These are phyloP conservation scores for Harlomillsia oculata DNA, from an alignment of 1,140 invertebrate species.

Conservation along the genomic window DNA sequence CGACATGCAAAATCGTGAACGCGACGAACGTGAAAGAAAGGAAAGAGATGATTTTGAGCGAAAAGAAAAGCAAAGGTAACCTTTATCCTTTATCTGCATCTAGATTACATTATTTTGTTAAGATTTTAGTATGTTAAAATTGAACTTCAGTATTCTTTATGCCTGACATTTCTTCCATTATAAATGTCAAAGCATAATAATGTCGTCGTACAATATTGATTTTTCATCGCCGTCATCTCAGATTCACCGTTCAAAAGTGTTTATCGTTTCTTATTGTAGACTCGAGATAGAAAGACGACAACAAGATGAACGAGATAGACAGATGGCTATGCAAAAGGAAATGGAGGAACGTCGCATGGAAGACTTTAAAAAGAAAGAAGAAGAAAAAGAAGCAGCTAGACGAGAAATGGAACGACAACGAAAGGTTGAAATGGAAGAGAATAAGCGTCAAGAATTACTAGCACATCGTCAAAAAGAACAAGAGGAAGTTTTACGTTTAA, in stretches of 20 bases:
- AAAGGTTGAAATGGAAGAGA: conserved; percentile 85
- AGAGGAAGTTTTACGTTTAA: conserved; percentile 75
- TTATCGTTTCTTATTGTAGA: conserved; percentile 36
- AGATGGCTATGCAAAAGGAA: conserved; percentile 73
- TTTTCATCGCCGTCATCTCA: not conserved
- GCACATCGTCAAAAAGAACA: conserved; percentile 75
- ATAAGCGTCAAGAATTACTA: conserved; percentile 75
- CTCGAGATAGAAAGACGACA: conserved; percentile 55
- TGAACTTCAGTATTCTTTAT: too few relatives aligned
- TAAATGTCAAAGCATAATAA: too few relatives aligned
- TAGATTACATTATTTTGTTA: not conserved
- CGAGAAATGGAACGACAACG: conserved; percentile 90
- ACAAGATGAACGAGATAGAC: conserved; percentile 60
- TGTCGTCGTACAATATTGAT: too few relatives aligned
- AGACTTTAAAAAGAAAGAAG: conserved; percentile 58
- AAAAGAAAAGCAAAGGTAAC: conserved; percentile 67
- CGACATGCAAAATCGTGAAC: conserved; percentile 76
- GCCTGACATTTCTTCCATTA: too few relatives aligned
- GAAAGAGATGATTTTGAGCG: conserved; percentile 77
- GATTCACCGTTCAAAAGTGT: not conserved
- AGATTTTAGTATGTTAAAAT: too few relatives aligned
- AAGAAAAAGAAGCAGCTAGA: conserved; percentile 68
- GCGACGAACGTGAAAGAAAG: conserved; percentile 83
- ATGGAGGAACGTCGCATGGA: conserved; percentile 61
- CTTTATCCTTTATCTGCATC: not conserved